Base-by-base conservation (phyloP, 2,888 invertebrate species). In the Spisula solida region DNA sequence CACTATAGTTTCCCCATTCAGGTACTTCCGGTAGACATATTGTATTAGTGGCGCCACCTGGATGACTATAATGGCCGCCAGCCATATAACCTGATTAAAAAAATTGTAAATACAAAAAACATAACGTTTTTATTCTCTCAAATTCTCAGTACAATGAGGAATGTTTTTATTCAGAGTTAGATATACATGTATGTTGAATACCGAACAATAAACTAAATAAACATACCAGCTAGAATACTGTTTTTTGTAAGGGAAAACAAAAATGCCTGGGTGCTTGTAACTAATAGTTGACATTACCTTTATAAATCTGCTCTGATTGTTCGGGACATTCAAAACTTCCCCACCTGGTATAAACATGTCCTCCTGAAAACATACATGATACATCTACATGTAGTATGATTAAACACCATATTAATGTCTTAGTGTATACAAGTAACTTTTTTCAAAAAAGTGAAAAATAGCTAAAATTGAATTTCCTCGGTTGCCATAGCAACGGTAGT, bases 31-130 rank as follows among this genome's bases (percentile, higher is more conserved):
- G 86, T 47, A 86, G 70, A 66, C 86, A 86, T 66, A 86, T 47
- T 81, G 86, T 81, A 47, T 86, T 81, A 20, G 86, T 81, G 66
- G 86, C 80, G 81, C 86, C 86, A 86, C 86, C 86, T 51, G 80
- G 60, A 48, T 86, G 86, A 48, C 81, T 80, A 14, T 51, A 86
- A 56, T 86, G 80, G 29, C 86, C 86, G 34, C 86, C 81, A 51
- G 86, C 86, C 60, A 81, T 81, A 29, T 81, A 81, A 48, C 86
- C 86, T 86, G 48, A 0, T n/a, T n/a, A n/a, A n/a, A n/a, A n/a
- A n/a, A n/a, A n/a, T n/a, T 29, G 31, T 29, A 29, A 70, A 8
- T 31, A 70, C 5, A 29, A 1, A 12, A 70, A 20, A 25, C 1
- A 29, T 70, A 6, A 66, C 16, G 20, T 66, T 8, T 6, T n/a